Evolutionary conservation across 2,888 invertebrate genomes (phyloP), one percentile per base, ranked within the genome.

Genomic region (Tipula vernalis): DNA sequence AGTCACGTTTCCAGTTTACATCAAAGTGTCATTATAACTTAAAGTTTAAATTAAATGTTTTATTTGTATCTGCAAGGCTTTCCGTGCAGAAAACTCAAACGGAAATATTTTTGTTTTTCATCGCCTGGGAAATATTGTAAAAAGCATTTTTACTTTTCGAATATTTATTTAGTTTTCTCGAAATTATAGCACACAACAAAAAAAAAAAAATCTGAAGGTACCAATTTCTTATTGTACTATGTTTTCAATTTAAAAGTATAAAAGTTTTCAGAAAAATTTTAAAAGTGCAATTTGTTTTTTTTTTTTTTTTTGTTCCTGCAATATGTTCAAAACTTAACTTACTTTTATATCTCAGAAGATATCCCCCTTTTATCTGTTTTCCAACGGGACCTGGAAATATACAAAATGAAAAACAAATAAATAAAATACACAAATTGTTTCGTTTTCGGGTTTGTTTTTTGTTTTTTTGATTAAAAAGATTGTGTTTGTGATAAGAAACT

Each of bases 261-360:
- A 36, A 83, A 83, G 15, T 57, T 57, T 57, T 71, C 71, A 28
- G 10, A n/a, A 84, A 39, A 84, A 39, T 39, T n/a, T 83, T 15
- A 39, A 83, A 39, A 84, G 36, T 84, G 36, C n/a, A 39, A 15
- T 15, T 39, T 84, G 4, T 15, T 36, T 36, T 12, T 36, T 83
- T 83, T 36, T 51, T 15, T 0, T 39, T 39, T 39, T 39, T 39
- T 57, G 6, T 57, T 57, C 28, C 39, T 39, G 10, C 6, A 44
- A 44, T 12, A 39, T 39, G 39, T 39, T 6, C 39, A 71, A 71
- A 71, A 71, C 71, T 28, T 71, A 28, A 95, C 95, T 95, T 92
- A 96, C 96, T 94, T 94, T 95, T 95, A 90, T 95, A 95, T 88
- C 95, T 94, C 87, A 95, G 92, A 91, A 96, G 93, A 90, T 95